phyloP scores from a whole-genome alignment of 2,888 invertebrate genomes.

The Himalopsyche japonica region DNA sequence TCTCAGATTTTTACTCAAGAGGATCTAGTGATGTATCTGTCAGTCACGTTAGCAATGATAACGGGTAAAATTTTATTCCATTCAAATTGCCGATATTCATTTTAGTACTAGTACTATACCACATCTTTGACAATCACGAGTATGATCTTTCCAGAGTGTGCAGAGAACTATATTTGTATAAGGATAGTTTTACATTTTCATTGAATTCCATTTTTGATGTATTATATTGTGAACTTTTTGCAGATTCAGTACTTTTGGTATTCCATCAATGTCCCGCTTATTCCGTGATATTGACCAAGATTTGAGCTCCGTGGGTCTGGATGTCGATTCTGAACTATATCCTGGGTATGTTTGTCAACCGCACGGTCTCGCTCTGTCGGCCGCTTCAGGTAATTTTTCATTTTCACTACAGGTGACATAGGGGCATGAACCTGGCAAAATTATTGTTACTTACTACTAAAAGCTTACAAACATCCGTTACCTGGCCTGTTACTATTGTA shows the following conservation, averaged over 20 bases:
- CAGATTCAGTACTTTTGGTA: conserved; percentile 44
- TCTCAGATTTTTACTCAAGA: conserved; percentile 59
- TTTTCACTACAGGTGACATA: no score
- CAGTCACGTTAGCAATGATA: conserved; percentile 66
- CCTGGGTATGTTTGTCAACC: conserved; percentile 31
- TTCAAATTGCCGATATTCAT: neutral
- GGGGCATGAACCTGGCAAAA: neutral
- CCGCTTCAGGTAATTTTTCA: conserved; percentile 34
- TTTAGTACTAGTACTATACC: neutral
- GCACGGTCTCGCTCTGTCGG: conserved; percentile 23
- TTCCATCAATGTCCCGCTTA: conserved; percentile 55
- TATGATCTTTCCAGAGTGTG: no score
- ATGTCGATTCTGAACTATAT: conserved; percentile 49
- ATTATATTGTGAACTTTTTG: neutral
- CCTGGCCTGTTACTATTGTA: no score
- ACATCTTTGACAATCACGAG: no score
- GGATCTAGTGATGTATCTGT: conserved; percentile 67
- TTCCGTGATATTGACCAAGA: conserved; percentile 63
- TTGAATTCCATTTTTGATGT: neutral
- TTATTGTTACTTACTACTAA: no score
- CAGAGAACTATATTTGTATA: no score
- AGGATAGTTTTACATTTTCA: no score
- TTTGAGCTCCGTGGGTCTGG: conserved; percentile 54
- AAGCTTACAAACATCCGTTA: no score
- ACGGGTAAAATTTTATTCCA: conserved; percentile 55